phyloP scores from a whole-genome alignment of 1,140 invertebrate species.

The Armadillidium nasatum region DNA sequence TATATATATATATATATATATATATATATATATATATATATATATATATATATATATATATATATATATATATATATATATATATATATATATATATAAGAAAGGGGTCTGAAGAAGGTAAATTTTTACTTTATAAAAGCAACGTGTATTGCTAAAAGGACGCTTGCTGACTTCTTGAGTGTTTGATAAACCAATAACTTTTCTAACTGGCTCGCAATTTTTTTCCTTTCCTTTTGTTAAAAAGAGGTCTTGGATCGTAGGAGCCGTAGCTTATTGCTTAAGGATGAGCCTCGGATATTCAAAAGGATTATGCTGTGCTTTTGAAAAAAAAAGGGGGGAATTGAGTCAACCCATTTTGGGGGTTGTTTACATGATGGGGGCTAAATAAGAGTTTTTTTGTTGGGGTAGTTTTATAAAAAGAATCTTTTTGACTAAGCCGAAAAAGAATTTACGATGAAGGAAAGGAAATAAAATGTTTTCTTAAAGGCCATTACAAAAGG shows the following conservation, averaged over 20 bases:
- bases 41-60: neutral
- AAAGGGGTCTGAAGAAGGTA: neutral
- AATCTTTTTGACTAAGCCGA: neutral
- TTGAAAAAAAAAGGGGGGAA: neutral
- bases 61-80: neutral
- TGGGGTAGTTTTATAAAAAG: neutral
- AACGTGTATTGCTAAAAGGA: neutral
- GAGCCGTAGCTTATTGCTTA: neutral
- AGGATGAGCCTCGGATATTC: neutral
- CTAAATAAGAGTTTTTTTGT: no score
- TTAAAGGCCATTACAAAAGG: conserved; percentile 5
- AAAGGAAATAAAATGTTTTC: conserved; percentile 3
- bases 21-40: neutral
- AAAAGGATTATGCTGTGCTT: neutral
- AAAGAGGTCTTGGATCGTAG: neutral
- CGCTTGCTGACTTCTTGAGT: neutral
- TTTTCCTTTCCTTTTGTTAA: neutral
- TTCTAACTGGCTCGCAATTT: neutral
- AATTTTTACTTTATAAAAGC: neutral
- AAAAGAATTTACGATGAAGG: conserved; percentile 10
- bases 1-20: neutral
- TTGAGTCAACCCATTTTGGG: no score
- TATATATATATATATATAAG: neutral
- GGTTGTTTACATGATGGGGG: no score
- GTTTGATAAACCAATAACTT: neutral